Evolutionary conservation across 2,888 invertebrate genomes (phyloP).

Genomic region (Lithodes maja): DNA sequence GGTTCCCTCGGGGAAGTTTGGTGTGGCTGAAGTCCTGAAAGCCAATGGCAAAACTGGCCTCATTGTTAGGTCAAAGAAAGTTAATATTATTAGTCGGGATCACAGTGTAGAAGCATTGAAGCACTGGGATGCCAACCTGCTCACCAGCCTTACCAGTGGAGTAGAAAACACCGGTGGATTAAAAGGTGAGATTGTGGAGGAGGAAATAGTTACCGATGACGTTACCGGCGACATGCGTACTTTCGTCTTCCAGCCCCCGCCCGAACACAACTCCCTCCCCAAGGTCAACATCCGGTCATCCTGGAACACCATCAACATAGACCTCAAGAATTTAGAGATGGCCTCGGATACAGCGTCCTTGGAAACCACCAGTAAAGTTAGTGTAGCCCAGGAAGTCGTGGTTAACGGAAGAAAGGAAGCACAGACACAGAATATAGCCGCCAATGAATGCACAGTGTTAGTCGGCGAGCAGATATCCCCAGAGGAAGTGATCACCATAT

Average conservation of each 20-base stretch:
- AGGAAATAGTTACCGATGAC: conserved; percentile 51
- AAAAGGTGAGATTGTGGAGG: conserved; percentile 25
- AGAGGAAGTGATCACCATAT: conserved; percentile 60
- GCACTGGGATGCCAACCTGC: background rate
- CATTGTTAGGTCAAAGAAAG: conserved; percentile 38
- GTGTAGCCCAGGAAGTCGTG: background rate
- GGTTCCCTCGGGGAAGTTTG: background rate
- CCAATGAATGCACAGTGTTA: conserved; percentile 16
- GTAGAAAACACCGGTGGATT: background rate
- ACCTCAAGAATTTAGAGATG: conserved; percentile 47
- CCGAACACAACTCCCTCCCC: conserved; percentile 45
- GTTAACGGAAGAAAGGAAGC: background rate
- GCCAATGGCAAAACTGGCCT: conserved; percentile 59
- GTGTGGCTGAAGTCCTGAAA: conserved; percentile 16
- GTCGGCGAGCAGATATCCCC: conserved; percentile 44
- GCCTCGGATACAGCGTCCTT: conserved; percentile 30
- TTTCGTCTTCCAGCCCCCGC: conserved; percentile 56
- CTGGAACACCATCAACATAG: conserved; percentile 59
- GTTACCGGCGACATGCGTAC: conserved; percentile 28
- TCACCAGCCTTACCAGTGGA: background rate
- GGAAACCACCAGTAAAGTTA: background rate
- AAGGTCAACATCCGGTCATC: conserved; percentile 53
- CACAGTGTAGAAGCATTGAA: conserved; percentile 9
- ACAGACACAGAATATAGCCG: background rate
- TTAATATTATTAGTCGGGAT: background rate